Percentiles rank a stretch among this genome's conserved stretches.
phyloP scores from a whole-genome alignment of 2,888 invertebrate genomes.

The Rotaria sp. region DNA sequence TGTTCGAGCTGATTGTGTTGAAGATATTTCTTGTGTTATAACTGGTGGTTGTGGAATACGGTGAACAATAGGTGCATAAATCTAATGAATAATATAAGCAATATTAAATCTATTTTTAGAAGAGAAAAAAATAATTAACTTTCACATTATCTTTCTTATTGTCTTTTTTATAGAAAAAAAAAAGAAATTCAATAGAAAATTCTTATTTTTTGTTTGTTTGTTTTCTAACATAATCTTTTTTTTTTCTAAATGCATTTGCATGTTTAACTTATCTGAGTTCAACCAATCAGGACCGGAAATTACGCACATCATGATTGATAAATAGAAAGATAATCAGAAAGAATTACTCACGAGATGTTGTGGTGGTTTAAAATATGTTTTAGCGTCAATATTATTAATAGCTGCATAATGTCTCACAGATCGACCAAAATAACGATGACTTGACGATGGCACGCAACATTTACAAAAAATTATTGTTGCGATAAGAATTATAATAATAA shows the following conservation, averaged over 20 bases:
- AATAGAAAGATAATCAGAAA: not conserved
- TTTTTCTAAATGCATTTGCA: not conserved
- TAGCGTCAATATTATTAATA: constrained; percentile 5
- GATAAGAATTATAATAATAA: constrained; percentile 7
- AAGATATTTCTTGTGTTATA: not conserved
- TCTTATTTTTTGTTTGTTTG: not conserved
- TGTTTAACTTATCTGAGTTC: not conserved
- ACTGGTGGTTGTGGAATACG: constrained; percentile 24
- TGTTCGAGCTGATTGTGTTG: constrained; percentile 2
- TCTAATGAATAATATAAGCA: not conserved
- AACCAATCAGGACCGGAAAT: not conserved
- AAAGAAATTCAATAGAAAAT: too few species aligned
- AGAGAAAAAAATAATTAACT: not conserved
- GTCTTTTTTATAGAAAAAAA: not conserved
- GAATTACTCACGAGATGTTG: constrained; percentile 19
- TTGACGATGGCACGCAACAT: constrained; percentile 21
- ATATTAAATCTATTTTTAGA: not conserved
- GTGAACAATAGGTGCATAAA: constrained; percentile 23
- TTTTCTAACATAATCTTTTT: not conserved
- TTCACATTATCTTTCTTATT: too few species aligned
- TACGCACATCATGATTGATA: not conserved
- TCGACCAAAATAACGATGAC: constrained; percentile 10
- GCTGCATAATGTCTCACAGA: not conserved
- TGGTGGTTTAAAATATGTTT: constrained; percentile 23
- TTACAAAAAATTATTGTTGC: constrained; percentile 15